phyloP scores from a whole-genome alignment of 2,888 invertebrate species.

The Tanytarsus gracilentus region DNA sequence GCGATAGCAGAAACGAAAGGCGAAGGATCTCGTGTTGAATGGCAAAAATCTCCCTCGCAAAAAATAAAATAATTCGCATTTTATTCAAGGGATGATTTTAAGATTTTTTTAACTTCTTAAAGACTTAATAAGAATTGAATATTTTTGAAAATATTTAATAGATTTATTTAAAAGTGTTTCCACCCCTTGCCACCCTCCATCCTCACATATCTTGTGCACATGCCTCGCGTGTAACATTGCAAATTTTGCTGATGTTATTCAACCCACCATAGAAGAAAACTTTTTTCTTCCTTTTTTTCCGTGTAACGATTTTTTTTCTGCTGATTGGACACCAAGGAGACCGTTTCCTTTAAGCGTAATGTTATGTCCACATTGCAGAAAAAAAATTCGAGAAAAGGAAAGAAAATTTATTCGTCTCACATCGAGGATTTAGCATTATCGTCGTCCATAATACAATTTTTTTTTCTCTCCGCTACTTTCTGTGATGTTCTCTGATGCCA shows the following conservation, averaged over 20 bases:
- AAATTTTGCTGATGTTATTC: conserved; percentile 29
- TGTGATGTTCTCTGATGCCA: background rate
- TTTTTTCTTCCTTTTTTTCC: conserved; percentile 1
- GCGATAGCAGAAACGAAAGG: background rate
- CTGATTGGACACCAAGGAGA: conserved; percentile 29
- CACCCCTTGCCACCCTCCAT: background rate
- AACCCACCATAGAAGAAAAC: conserved; percentile 17
- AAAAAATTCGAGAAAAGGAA: conserved; percentile 4
- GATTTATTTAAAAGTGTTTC: too few species aligned
- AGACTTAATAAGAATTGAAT: too few species aligned
- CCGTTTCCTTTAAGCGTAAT: conserved; percentile 24
- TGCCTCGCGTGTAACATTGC: conserved; percentile 28
- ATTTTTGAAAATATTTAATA: too few species aligned
- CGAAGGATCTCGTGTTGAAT: background rate
- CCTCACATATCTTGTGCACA: conserved; percentile 2
- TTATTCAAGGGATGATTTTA: too few species aligned
- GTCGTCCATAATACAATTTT: conserved; percentile 24
- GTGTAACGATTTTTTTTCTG: conserved; percentile 27
- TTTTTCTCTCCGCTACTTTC: background rate
- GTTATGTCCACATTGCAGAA: conserved; percentile 23
- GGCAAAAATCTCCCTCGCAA: too few species aligned
- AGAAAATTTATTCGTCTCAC: conserved; percentile 29
- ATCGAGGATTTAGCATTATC: conserved; percentile 29
- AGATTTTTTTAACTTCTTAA: too few species aligned
- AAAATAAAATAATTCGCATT: too few species aligned